Conservation (phyloP, 2,113 vertebrate genomes). For the Dascyllus trimaculatus region DNA sequence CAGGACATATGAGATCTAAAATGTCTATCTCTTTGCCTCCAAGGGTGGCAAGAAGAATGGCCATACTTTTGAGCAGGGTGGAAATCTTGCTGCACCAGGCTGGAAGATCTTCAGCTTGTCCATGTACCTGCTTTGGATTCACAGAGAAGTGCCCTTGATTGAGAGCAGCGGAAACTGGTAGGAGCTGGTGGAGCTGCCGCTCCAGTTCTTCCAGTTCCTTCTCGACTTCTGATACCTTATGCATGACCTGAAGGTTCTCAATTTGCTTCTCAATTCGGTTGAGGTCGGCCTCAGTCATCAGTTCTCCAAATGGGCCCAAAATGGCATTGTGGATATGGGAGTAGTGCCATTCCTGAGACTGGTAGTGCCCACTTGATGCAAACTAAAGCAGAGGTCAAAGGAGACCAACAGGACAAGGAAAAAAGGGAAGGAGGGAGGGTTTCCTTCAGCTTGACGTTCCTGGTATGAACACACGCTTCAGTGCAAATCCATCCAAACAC, state of each 20-base stretch:
- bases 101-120: conserved; percentile 88
- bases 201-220: conserved; percentile 88
- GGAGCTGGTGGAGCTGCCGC: conserved; percentile 88
- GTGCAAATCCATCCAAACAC: conserved; percentile 80
- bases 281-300: conserved; percentile 93
- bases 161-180: conserved; percentile 85
- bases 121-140: conserved; percentile 90
- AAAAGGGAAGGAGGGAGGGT: conserved; percentile 74
- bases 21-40: conserved; percentile 87
- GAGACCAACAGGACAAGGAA: conserved; percentile 79
- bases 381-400: conserved; percentile 90
- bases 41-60: conserved; percentile 86
- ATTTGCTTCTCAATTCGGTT: conserved; percentile 94
- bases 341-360: conserved; percentile 89
- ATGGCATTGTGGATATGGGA: conserved; percentile 87
- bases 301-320: conserved; percentile 91
- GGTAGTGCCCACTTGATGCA: conserved; percentile 87
- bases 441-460: conserved; percentile 85
- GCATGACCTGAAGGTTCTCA: conserved; percentile 95
- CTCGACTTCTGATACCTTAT: conserved; percentile 90
- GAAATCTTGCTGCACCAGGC: conserved; percentile 91
- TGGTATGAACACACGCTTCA: conserved; percentile 74
- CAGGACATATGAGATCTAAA: conserved; percentile 81
- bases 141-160: conserved; percentile 87
- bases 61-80: conserved; percentile 88